Base-by-base conservation (phyloP, 1,140 invertebrate species). In the Cydia pomonella region DNA sequence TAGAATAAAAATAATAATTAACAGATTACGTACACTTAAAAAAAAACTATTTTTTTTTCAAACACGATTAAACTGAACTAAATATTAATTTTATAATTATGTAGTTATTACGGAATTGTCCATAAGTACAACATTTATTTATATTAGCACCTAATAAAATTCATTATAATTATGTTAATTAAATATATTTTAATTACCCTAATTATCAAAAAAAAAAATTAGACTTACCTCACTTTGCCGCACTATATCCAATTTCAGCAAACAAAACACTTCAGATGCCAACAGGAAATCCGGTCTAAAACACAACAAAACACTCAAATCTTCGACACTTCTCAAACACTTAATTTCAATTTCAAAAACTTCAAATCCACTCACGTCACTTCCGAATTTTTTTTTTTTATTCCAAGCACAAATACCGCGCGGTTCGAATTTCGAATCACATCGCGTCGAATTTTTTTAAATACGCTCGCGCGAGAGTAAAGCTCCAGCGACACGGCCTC, bases 301-400 rank as follows among this genome's bases (percentile, higher is more conserved):
- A 23, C 64, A 69, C 33, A 69, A 33, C 63, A 38, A 59, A 59
- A 29, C 64, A 69, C 64, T 69, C 25, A 69, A 69, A 59, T 59
- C 53, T 59, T 3, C 53, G 21, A 59, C 53, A 23, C 29, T 69
- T 69, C 64, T n/a, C 29, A 69, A 29, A 69, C 64, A 69, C 64
- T 69, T 10, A 69, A 69, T 69, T 69, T 33, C 64, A 69, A 69
- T 69, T 69, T 69, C 64, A 69, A 69, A 69, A 33, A 69, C 21
- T 59, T 59, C 53, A 23, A 59, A 59, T 59, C 53, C 53, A 59
- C 53, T 10, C 53, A 59, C 53, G 53, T 59, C 64, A 69, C 64
- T 69, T 33, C 41, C 12, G 12, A 44, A 44, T 47, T 47, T 16
- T 7, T 50, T 50, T 50, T 50, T 50, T n/a, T 41, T 41, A 69